A percentile compares a stretch with the other conserved stretches of the same genome.
Evolutionary conservation across 2,888 invertebrate species (phyloP).

Genomic region (Trileptium ribeirensis): DNA sequence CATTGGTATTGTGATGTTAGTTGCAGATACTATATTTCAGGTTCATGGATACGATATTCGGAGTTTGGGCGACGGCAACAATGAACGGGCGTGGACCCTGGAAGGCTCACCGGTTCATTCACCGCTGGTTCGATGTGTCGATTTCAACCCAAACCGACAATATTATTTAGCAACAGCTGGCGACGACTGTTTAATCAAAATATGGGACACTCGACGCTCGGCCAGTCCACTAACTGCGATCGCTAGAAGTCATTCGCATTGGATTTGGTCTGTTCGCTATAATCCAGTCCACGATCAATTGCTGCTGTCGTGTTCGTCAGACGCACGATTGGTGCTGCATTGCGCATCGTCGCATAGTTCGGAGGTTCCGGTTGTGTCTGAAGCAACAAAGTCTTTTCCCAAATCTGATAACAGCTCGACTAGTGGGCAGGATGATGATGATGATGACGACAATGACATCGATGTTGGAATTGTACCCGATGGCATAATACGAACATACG

Average conservation of each 20-base stretch:
- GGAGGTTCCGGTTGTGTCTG: slow-evolving; percentile 63
- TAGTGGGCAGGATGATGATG: slow-evolving; percentile 46
- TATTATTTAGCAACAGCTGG: slow-evolving; percentile 87
- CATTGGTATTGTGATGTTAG: too few species aligned
- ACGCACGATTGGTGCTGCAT: slow-evolving; percentile 79
- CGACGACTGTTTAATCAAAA: slow-evolving; percentile 86
- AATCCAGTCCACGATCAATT: slow-evolving; percentile 96
- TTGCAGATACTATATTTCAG: too few species aligned
- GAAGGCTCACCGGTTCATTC: slow-evolving; percentile 68
- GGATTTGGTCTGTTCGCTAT: slow-evolving; percentile 83
- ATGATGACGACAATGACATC: slow-evolving; percentile 44
- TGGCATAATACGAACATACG: slow-evolving; percentile 80
- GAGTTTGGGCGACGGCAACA: too few species aligned
- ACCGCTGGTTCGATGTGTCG: slow-evolving; percentile 78
- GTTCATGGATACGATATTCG: not conserved
- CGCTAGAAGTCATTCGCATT: slow-evolving; percentile 56
- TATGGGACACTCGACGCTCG: slow-evolving; percentile 87
- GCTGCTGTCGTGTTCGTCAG: slow-evolving; percentile 84
- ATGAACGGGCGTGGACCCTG: slow-evolving; percentile 68
- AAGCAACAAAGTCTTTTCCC: slow-evolving; percentile 31
- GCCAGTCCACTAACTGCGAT: slow-evolving; percentile 67
- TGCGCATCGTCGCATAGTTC: slow-evolving; percentile 80
- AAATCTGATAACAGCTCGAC: not conserved
- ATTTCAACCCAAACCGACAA: slow-evolving; percentile 90
- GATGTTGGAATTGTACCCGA: slow-evolving; percentile 57